Conservation (phyloP, 2,888 invertebrate genomes). For the Brachyptera putata region DNA sequence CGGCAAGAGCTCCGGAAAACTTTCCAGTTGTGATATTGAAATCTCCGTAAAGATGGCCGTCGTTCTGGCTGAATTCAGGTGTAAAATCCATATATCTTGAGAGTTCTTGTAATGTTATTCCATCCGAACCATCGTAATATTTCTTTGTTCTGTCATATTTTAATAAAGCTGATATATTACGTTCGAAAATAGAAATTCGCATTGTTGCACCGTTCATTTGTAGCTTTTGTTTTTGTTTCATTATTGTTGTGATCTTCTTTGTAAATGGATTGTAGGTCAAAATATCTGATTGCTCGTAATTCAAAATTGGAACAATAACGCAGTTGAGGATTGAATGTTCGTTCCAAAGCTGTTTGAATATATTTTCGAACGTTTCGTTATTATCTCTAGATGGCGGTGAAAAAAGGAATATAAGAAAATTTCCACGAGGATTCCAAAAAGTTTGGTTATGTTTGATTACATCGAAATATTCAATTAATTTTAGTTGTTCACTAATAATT, state of each 20-base stretch:
- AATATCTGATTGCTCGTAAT: neutral
- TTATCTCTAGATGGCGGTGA: too few species aligned
- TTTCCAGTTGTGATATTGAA: constrained; percentile 10
- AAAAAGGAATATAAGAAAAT: neutral
- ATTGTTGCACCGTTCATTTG: neutral
- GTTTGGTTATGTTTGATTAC: neutral
- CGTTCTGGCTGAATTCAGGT: constrained; percentile 37
- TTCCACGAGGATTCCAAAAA: constrained; percentile 2
- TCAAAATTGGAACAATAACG: neutral
- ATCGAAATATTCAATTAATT: neutral
- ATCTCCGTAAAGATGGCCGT: constrained; percentile 36
- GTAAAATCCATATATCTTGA: constrained; percentile 42
- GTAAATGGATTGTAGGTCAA: neutral
- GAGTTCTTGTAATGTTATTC: constrained; percentile 30
- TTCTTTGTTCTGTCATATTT: neutral
- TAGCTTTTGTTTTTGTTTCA: neutral
- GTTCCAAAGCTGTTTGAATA: neutral
- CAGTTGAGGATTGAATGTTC: neutral
- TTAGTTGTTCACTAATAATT: too few species aligned
- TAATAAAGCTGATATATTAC: neutral
- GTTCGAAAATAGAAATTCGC: neutral
- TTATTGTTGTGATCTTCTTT: neutral
- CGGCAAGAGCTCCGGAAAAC: constrained; percentile 41
- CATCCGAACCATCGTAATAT: neutral
- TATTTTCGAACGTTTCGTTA: too few species aligned